Conservation (phyloP, 2,113 vertebrate species). For the Anhinga rufa region DNA sequence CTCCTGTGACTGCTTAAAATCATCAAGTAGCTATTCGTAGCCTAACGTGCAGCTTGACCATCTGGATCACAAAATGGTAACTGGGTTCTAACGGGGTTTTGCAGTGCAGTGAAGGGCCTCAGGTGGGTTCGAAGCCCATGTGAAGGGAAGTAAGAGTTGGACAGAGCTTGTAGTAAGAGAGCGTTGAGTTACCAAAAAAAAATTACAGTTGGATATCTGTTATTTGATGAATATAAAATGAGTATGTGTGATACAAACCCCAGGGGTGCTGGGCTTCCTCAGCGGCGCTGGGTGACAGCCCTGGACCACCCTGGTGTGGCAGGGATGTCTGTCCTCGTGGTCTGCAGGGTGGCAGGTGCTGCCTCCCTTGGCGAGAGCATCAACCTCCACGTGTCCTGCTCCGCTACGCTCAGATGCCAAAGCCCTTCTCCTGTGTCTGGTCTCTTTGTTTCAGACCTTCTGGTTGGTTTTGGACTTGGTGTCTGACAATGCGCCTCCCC, state of each 20-base stretch:
- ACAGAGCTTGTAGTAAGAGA: neutral
- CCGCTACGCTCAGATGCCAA: neutral
- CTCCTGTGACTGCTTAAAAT: neutral
- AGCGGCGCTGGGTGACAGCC: neutral
- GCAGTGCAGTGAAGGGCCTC: neutral
- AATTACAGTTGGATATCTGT: neutral
- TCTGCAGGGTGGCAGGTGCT: neutral
- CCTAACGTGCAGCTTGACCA: neutral
- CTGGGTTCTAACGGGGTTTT: neutral
- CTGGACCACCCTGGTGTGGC: neutral
- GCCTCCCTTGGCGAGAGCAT: neutral
- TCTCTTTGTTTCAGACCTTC: neutral
- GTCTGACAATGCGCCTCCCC: neutral
- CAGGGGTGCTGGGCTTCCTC: neutral
- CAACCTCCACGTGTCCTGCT: neutral
- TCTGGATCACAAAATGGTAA: neutral
- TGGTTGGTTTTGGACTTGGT: neutral
- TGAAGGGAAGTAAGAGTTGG: neutral
- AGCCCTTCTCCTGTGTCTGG: neutral
- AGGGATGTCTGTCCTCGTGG: neutral
- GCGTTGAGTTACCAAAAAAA: neutral
- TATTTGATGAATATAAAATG: neutral
- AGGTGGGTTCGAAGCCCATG: neutral
- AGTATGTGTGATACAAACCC: neutral
- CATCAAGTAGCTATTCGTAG: neutral